Evolutionary conservation across 2,797 vertebrate genomes (phyloP).

Genomic region (Furcifer pardalis): DNA sequence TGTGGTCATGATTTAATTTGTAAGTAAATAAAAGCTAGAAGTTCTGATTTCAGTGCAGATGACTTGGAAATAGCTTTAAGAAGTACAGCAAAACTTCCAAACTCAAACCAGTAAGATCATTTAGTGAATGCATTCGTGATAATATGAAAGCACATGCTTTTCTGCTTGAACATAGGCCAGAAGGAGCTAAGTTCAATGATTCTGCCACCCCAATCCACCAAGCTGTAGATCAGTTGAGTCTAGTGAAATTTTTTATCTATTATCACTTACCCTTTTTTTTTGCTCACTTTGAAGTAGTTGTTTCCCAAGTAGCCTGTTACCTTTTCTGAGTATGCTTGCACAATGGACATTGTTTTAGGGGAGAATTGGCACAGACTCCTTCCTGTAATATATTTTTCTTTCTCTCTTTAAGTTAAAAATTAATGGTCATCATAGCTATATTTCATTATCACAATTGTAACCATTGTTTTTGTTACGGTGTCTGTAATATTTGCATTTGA

Average conservation of each 20-base stretch:
- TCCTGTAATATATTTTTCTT: slow-evolving; percentile 38
- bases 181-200: background rate
- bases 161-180: background rate
- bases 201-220: background rate
- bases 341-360: slow-evolving; percentile 50
- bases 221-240: background rate
- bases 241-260: background rate
- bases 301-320: slow-evolving; percentile 30
- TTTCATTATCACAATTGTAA: background rate
- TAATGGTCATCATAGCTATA: slow-evolving; percentile 15
- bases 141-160: background rate
- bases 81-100: background rate
- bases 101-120: background rate
- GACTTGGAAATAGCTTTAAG: background rate
- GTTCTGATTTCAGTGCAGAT: background rate
- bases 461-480: background rate
- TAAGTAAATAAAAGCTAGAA: background rate
- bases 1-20: background rate
- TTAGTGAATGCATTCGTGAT: background rate
- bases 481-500: background rate
- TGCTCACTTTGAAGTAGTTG: slow-evolving; percentile 1
- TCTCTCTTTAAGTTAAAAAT: slow-evolving; percentile 46
- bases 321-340: slow-evolving; percentile 39
- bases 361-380: slow-evolving; percentile 19
- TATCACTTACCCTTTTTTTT: background rate